Percentiles rank a stretch among this genome's conserved stretches.
These are phyloP conservation scores for Scolopax bukidnonensis DNA, from an alignment of 2,797 vertebrate genomes.

Conservation along the genomic window DNA sequence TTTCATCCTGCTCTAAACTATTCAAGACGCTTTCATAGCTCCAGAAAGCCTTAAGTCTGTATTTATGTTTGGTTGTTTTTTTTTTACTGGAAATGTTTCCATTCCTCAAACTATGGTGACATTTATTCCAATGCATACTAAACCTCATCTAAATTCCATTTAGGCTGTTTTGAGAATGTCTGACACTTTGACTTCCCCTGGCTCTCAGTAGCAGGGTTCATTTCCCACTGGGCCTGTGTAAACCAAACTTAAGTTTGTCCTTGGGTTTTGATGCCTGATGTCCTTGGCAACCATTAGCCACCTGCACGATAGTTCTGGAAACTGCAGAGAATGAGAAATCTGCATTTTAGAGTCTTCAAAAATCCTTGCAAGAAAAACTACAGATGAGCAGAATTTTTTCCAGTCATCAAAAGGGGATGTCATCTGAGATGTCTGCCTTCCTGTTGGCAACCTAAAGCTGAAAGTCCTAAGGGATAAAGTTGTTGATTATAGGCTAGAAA, in stretches of 20 bases:
- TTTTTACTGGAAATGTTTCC: background rate
- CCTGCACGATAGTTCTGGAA: background rate
- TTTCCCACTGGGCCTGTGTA: background rate
- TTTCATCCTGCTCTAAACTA: background rate
- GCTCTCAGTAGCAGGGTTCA: background rate
- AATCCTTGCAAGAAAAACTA: background rate
- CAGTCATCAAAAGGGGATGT: background rate
- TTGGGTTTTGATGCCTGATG: background rate
- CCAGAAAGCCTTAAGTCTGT: background rate
- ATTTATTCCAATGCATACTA: background rate
- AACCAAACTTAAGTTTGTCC: background rate
- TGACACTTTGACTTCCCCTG: background rate
- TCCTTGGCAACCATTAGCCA: background rate
- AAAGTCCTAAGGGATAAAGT: background rate
- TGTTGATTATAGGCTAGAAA: background rate
- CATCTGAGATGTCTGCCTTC: background rate
- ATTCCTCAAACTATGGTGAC: background rate
- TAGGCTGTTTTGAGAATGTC: background rate
- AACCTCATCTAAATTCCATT: background rate
- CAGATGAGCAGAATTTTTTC: background rate
- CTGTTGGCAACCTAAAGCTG: background rate
- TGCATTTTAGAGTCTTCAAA: background rate
- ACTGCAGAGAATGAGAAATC: background rate
- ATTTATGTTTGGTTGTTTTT: background rate
- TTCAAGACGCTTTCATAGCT: background rate